Base-by-base conservation (phyloP, 1,140 invertebrate genomes). In the Pseudomyrmex pallidus region DNA sequence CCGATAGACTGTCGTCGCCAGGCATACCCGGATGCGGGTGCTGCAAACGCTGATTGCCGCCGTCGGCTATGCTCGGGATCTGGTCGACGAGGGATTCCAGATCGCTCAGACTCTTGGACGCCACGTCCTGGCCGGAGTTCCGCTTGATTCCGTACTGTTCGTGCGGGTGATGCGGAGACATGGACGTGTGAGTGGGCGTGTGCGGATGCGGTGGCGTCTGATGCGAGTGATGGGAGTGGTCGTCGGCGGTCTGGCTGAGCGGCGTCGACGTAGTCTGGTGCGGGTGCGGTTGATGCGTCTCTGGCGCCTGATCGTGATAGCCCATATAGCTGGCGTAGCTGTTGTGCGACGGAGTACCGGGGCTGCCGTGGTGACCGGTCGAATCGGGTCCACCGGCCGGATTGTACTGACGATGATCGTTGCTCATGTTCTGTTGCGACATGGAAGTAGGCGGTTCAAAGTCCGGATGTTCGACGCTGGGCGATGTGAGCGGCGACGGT, bases 11-110 rank as follows among this genome's bases (percentile, higher is more conserved):
- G 9, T 90, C 93, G 10, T 91, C 93, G 48, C 92, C 93, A 12
- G 83, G 70, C 74, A 93, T 92, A n/a, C 88, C 88, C 0, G 90
- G 66, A 63, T 94, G 93, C 0, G 90, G 68, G n/a, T 93, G 93
- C 5, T 92, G 92, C 0, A 93, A 85, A 10, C 94, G 90, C 22
- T 94, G 93, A 8, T 86, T 92, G 2, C 93, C 96, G 20, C 95
- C 96, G 76, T 98, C 97, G 61, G 96, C 96, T 92, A 98, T 97
- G 87, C 97, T 97, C 8, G 98, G 98, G 92, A 98, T 98, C 95
- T 98, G 98, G 94, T 98, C 97, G 22, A 98, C 98, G 10, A 98
- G 94, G 17, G 97, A 98, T 93, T 98, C 98, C 4, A 98, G 94
- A 52, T 97, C 97, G 9, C 97, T 98, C n/a, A 98, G 94, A 90